Base-by-base conservation (phyloP, 2,797 vertebrate species). In the Epinephelus malabaricus region DNA sequence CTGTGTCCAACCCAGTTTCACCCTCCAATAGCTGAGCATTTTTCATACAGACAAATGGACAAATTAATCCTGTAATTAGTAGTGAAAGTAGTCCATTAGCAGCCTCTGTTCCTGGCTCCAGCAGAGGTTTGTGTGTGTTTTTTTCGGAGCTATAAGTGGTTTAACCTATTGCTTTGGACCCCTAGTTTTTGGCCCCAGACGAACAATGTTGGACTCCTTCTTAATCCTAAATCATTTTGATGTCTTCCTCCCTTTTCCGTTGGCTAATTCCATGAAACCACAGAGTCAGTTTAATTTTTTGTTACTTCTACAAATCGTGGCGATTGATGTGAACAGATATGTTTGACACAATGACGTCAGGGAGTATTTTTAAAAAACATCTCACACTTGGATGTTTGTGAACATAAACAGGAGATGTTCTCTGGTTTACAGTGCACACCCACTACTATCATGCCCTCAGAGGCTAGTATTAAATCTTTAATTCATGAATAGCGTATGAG, bases 31-130 rank as follows among this genome's bases (percentile, higher is more conserved):
- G 58, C 30, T 65, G 9, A 69, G 60, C 69, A 81, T 83, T 86
- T 85, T 86, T 91, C 82, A 87, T 76, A 60, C 84, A 83, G 76
- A 81, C 55, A 83, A 90, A 90, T 84, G 83, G 70, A 84, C 78
- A 85, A 90, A 94, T 91, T 84, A 93, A 93, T 94, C 82, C 71
- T 85, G 76, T 95, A 93, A 94, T 93, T 90, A 90, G 81, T 84
- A 89, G 81, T 88, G 80, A 94, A 94, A 92, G 91, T 73, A 91
- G 79, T 79, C 86, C 77, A 94, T 94, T 94, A 92, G 84, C 82
- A 63, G 84, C 81, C 86, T 83, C 69, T 75, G 82, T 83, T 86
- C 59, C 65, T 70, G 79, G 78, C 73, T 81, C 81, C 69, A 76
- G 70, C 50, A 55, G 67, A 84, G 81, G 62, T 69, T 40, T 73